Percentiles rank a stretch among this genome's conserved stretches.
Evolutionary conservation across 2,888 invertebrate genomes (phyloP).

Genomic region (Philereme vetulata): DNA sequence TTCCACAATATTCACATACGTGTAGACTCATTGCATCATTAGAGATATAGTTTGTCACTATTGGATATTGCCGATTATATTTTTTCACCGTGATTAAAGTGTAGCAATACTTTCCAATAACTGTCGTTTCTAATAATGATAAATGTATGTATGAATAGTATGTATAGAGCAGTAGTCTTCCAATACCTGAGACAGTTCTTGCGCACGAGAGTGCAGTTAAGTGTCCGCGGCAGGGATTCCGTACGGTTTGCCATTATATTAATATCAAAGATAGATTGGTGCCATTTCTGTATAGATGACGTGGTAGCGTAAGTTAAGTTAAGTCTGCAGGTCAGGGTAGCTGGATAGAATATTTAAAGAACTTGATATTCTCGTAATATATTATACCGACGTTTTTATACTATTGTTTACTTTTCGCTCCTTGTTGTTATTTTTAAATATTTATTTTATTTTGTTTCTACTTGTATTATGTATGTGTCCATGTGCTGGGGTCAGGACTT

Average conservation of each 20-base stretch:
- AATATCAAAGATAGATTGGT: constrained; percentile 84
- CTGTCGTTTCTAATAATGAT: constrained; percentile 72
- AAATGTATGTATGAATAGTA: constrained; percentile 62
- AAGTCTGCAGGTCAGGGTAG: constrained; percentile 83
- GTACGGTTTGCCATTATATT: constrained; percentile 82
- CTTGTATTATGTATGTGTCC: constrained; percentile 71
- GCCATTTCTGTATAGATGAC: constrained; percentile 82
- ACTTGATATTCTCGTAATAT: constrained; percentile 64
- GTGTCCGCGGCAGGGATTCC: constrained; percentile 79
- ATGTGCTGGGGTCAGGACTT: constrained; percentile 79
- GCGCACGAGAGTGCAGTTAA: constrained; percentile 18
- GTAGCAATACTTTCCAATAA: constrained; percentile 57
- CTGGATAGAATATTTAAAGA: constrained; percentile 64
- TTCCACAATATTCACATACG: constrained; percentile 53
- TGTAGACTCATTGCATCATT: constrained; percentile 57
- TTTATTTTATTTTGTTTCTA: constrained; percentile 69
- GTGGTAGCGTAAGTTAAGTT: constrained; percentile 81
- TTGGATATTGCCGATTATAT: constrained; percentile 62
- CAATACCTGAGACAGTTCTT: constrained; percentile 73
- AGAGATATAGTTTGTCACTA: constrained; percentile 57
- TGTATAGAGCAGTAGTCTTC: constrained; percentile 83
- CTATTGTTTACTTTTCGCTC: constrained; percentile 61
- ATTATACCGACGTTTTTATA: constrained; percentile 63
- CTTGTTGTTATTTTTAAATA: constrained; percentile 67
- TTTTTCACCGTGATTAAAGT: constrained; percentile 53